phyloP scores from a whole-genome alignment of 2,113 vertebrate genomes.

The Cnemophilus loriae region DNA sequence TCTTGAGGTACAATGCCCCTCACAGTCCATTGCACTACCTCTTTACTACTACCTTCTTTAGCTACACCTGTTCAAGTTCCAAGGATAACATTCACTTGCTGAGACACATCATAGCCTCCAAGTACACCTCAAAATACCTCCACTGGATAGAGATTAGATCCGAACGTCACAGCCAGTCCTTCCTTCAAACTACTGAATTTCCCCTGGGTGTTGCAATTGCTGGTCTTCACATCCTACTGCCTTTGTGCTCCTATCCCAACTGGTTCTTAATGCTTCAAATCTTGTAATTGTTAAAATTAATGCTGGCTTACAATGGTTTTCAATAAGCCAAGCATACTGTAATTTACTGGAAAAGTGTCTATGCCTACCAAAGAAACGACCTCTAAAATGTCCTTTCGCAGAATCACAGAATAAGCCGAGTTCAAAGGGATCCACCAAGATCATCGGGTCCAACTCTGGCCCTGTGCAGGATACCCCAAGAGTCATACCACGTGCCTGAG shows the following conservation, averaged over 20 bases:
- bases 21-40: neutral
- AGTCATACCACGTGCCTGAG: neutral
- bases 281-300: neutral
- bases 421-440: neutral
- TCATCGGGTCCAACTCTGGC: fast-evolving
- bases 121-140: neutral
- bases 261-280: neutral
- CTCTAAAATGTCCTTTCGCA: neutral
- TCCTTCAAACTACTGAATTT: neutral
- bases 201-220: neutral
- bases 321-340: neutral
- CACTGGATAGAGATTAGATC: neutral
- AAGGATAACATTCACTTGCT: neutral
- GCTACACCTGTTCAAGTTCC: neutral
- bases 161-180: fast-evolving
- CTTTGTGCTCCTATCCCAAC: neutral
- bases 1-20: neutral
- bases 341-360: neutral
- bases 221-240: neutral
- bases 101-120: neutral
- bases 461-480: neutral
- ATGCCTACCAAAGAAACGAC: neutral
- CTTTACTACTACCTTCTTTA: neutral
- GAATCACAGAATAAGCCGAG: neutral
- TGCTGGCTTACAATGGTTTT: neutral